Percentiles rank a stretch among this genome's conserved stretches.
Conservation (phyloP, 2,797 vertebrate species). For the Ctenopoma kingsleyae region DNA sequence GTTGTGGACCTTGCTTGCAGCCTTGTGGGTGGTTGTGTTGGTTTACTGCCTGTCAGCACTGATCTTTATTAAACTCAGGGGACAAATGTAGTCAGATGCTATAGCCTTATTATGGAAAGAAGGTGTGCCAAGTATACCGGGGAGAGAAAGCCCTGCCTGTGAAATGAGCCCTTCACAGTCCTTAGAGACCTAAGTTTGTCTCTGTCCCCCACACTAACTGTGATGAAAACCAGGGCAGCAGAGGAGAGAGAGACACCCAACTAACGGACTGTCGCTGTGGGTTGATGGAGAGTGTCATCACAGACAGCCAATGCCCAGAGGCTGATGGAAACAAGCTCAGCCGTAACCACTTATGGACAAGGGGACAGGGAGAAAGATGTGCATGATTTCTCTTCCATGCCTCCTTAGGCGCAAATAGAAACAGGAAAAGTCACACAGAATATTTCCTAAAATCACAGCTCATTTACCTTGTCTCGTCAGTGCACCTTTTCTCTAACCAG, state of each 20-base stretch:
- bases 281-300: conserved; percentile 78
- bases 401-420: conserved; percentile 51
- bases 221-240: conserved; percentile 70
- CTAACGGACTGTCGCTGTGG: conserved; percentile 58
- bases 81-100: conserved; percentile 83
- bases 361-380: conserved; percentile 63
- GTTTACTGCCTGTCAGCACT: conserved; percentile 83
- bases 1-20: conserved; percentile 75
- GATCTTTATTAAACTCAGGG: conserved; percentile 88
- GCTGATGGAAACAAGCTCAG: conserved; percentile 78
- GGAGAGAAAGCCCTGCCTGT: conserved; percentile 51
- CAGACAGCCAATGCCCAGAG: conserved; percentile 72
- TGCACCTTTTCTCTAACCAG: conserved; percentile 47
- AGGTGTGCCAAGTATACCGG: conserved; percentile 48
- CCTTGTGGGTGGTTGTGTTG: conserved; percentile 80
- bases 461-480: conserved; percentile 57
- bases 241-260: conserved; percentile 42
- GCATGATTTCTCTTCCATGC: conserved; percentile 64
- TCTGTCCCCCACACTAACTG: conserved; percentile 61
- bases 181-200: conserved; percentile 70
- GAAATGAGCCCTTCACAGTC: conserved; percentile 62
- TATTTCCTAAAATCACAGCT: conserved; percentile 65
- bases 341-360: conserved; percentile 72
- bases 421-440: conserved; percentile 47
- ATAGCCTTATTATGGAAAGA: conserved; percentile 82